A percentile compares a stretch with the other conserved stretches of the same genome.
phyloP scores from a whole-genome alignment of 2,113 vertebrate genomes.

The Seriola aureovittata region DNA sequence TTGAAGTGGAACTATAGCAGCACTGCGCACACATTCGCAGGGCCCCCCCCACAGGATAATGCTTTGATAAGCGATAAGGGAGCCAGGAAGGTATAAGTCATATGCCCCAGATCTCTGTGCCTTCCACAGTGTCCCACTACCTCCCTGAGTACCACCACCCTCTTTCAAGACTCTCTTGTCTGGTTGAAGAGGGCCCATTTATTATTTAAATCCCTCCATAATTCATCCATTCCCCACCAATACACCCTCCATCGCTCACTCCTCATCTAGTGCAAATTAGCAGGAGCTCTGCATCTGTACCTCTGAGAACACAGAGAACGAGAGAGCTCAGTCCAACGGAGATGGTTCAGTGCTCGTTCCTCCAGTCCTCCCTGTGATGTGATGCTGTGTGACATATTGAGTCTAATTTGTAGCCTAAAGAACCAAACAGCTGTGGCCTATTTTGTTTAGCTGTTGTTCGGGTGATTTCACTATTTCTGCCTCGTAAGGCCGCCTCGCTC shows the following conservation, averaged over 20 bases:
- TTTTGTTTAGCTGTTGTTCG: constrained; percentile 85
- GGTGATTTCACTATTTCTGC: constrained; percentile 88
- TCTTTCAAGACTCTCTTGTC: constrained; percentile 51
- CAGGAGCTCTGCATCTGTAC: constrained; percentile 47
- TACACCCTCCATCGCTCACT: constrained; percentile 42
- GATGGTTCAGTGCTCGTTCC: constrained; percentile 51
- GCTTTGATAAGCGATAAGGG: constrained; percentile 76
- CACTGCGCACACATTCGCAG: background rate
- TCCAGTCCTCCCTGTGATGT: constrained; percentile 84
- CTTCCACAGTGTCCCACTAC: constrained; percentile 64
- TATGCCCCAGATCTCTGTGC: constrained; percentile 60
- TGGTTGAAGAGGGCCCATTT: constrained; percentile 72
- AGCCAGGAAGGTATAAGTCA: constrained; percentile 70
- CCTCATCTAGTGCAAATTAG: constrained; percentile 70
- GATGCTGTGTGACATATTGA: constrained; percentile 92
- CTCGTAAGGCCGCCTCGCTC: constrained; percentile 87
- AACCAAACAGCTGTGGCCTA: constrained; percentile 92
- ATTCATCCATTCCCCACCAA: constrained; percentile 71
- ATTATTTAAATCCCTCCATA: constrained; percentile 80
- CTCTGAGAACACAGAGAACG: constrained; percentile 44
- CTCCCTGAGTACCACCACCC: constrained; percentile 47
- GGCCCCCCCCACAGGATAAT: constrained; percentile 55
- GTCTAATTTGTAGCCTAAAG: constrained; percentile 91
- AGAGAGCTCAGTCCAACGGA: constrained; percentile 40
- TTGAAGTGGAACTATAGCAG: constrained; percentile 47